Conservation (phyloP, 2,113 vertebrate species). For the Labrus mixtus region DNA sequence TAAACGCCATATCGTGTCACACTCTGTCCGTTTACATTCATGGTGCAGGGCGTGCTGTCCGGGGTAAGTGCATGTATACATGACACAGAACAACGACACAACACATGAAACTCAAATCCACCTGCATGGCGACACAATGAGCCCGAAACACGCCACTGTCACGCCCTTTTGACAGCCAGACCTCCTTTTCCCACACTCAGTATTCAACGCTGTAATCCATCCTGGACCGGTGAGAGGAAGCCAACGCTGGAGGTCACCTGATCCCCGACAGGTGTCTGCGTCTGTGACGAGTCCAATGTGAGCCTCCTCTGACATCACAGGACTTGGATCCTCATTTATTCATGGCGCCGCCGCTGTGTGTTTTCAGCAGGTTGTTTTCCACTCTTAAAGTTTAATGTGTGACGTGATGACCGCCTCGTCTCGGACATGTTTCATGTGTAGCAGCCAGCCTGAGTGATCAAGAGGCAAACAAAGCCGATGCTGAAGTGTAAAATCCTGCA, state of each 20-base stretch:
- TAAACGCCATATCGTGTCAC: too few relatives aligned
- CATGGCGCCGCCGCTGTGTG: too few relatives aligned
- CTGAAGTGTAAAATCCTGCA: too few relatives aligned
- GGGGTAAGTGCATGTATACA: too few relatives aligned
- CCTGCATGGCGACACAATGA: conserved; percentile 1
- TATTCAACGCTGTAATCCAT: background rate
- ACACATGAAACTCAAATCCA: background rate
- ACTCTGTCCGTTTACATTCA: too few relatives aligned
- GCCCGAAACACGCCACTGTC: background rate
- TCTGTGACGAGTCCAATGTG: background rate
- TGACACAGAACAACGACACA: background rate
- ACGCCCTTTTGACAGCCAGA: background rate
- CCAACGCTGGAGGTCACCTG: background rate
- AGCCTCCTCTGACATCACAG: conserved; percentile 1
- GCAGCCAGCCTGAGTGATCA: too few relatives aligned
- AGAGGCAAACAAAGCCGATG: too few relatives aligned
- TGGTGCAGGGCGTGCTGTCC: too few relatives aligned
- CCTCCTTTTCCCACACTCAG: conserved; percentile 3
- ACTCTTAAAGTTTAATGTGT: conserved; percentile 14
- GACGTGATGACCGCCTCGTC: background rate
- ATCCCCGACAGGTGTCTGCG: background rate
- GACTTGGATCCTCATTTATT: background rate
- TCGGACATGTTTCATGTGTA: too few relatives aligned
- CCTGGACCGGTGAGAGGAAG: conserved; percentile 7
- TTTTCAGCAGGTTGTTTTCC: conserved; percentile 1